phyloP scores from a whole-genome alignment of 2,888 invertebrate genomes.

The Ceratothoa steindachneri region DNA sequence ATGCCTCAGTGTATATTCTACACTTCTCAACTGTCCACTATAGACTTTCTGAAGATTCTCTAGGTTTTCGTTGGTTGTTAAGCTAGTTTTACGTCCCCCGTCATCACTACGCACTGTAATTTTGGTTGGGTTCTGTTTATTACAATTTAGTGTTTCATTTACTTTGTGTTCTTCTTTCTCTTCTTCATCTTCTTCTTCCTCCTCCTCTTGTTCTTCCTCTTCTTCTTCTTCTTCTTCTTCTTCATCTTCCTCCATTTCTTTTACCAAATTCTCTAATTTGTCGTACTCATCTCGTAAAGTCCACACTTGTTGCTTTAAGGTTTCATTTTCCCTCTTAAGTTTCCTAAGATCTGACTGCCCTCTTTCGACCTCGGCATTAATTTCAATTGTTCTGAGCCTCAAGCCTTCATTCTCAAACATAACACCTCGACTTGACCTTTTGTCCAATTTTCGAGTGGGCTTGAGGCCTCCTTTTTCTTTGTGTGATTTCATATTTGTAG shows the following conservation, averaged over 20 bases:
- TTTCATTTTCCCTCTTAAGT: constrained; percentile 79
- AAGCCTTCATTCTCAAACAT: constrained; percentile 90
- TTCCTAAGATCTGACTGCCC: constrained; percentile 87
- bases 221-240: constrained; percentile 47
- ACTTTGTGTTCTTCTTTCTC: constrained; percentile 48
- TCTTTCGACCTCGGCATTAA: constrained; percentile 87
- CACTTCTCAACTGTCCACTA: constrained; percentile 38
- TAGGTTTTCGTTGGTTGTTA: constrained; percentile 35
- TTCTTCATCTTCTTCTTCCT: constrained; percentile 48
- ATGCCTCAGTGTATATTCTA: constrained; percentile 33
- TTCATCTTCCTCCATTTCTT: constrained; percentile 48
- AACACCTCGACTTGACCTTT: constrained; percentile 87
- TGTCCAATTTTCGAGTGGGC: constrained; percentile 82
- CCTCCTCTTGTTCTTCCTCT: constrained; percentile 46
- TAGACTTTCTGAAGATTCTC: constrained; percentile 48
- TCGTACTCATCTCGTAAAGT: constrained; percentile 83
- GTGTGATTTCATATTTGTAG: neutral
- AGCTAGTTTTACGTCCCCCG: neutral
- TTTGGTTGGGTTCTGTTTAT: neutral
- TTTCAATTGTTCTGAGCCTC: constrained; percentile 79
- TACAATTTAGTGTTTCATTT: constrained; percentile 22
- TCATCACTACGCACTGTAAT: neutral
- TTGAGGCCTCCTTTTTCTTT: constrained; percentile 68
- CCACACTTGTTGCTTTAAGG: constrained; percentile 79
- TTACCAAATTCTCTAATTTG: constrained; percentile 73